Base-by-base conservation (phyloP, 2,888 invertebrate species). In the Cheilosia soror region DNA sequence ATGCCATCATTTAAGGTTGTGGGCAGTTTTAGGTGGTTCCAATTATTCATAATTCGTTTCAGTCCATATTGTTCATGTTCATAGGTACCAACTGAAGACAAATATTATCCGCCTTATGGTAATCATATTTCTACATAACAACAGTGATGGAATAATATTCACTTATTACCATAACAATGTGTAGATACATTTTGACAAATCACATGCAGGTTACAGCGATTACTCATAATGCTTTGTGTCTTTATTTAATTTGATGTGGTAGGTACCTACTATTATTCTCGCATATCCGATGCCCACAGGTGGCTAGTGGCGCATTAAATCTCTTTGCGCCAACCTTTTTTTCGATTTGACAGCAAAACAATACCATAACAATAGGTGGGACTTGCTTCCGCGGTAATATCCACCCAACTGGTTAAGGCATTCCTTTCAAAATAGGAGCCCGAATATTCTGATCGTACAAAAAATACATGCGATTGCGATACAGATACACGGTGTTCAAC, bases 181-280 rank as follows among this genome's bases (percentile, higher is more conserved):
- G 29, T 60, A 53, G 68, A 49, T 60, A 60, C 42, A 27, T 68
- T 77, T 68, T 68, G 76, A 77, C 68, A 77, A 60, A 68, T 58
- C 44, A 60, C 60, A 68, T 60, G 15, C 68, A 68, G 15, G 68
- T 53, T 44, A 53, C 42, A 60, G 44, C 60, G 51, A 68, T 77
- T 53, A 62, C 68, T 68, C 76, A 77, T 62, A 68, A 47, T 15
- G 49, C 60, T 40, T 27, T 60, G 11, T 60, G 49, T 7, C 51
- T 60, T 25, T 49, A 60, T 65, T 40, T 76, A 13, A 58, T 47
- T 40, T 51, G 29, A 29, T 44, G 25, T 20, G 11, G 20, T 20
- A 20, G 20, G 20, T 20, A 20, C 20, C 7, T 25, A 44, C 63
- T 44, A 63, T 47, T 31, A 37, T 63, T 9, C 11, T 29, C 33